Evolutionary conservation across 2,888 invertebrate species (phyloP).

Genomic region (Aelia acuminata): DNA sequence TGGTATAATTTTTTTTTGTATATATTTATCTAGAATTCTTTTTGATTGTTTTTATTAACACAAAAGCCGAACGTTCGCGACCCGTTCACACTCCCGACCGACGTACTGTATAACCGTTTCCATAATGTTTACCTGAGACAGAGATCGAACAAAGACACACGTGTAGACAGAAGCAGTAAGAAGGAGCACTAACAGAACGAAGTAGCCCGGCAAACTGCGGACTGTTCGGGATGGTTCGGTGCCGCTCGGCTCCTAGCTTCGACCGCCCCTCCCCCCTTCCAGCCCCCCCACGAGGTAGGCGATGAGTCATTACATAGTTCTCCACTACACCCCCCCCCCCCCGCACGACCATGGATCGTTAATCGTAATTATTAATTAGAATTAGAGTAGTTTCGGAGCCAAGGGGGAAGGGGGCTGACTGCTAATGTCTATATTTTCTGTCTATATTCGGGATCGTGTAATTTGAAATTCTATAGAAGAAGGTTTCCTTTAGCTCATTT

Average conservation of each 20-base stretch:
- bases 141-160: not conserved
- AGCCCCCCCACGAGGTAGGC: not conserved
- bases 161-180: not conserved
- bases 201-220: not conserved
- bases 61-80: not conserved
- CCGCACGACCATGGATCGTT: not conserved
- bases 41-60: not conserved
- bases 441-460: not conserved
- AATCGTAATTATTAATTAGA: not conserved
- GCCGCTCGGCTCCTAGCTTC: conserved; percentile 2
- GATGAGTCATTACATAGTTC: not conserved
- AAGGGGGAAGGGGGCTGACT: too few species aligned
- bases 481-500: not conserved
- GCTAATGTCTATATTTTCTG: not conserved
- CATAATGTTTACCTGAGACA: not conserved
- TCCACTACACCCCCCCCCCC: too few species aligned
- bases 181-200: not conserved
- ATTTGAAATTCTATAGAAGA: not conserved
- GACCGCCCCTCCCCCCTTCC: not conserved
- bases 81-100: not conserved
- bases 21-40: not conserved
- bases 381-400: too few species aligned
- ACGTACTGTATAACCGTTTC: not conserved
- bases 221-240: not conserved
- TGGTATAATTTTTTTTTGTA: too few species aligned